These are phyloP conservation scores for Coturnix japonica DNA, from an alignment of 2,113 vertebrate species.

Conservation along the genomic window DNA sequence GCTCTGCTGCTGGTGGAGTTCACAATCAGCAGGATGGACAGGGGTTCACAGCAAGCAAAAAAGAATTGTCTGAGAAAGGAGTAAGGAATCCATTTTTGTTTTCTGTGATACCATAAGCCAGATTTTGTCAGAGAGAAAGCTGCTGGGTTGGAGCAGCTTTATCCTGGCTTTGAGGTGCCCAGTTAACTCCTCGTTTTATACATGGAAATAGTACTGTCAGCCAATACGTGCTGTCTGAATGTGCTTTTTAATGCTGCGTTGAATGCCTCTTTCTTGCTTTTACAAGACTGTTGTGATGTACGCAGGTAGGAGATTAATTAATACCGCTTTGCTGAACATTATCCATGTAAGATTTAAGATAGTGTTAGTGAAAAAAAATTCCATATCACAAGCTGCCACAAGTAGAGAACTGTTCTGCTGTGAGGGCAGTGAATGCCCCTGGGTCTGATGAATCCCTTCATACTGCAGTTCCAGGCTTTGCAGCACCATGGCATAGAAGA, in stretches of 20 bases:
- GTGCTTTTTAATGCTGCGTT: background rate
- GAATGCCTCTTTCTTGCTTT: background rate
- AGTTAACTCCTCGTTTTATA: background rate
- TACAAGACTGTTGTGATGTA: background rate
- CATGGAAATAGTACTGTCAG: background rate
- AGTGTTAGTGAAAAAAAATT: background rate
- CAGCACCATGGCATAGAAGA: fast-evolving
- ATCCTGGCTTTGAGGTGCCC: background rate
- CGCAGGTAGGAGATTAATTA: background rate
- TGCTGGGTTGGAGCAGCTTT: background rate
- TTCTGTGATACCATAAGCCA: conserved; percentile 12
- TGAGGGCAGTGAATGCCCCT: background rate
- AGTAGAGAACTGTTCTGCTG: background rate
- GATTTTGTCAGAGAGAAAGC: background rate
- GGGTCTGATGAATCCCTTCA: background rate
- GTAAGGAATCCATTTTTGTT: background rate
- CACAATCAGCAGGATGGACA: background rate
- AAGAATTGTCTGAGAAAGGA: conserved; percentile 3
- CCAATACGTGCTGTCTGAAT: background rate
- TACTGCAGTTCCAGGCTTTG: background rate
- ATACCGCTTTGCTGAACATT: background rate
- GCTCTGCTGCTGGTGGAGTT: background rate
- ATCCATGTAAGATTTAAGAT: background rate
- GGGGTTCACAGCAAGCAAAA: background rate
- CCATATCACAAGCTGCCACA: background rate